Evolutionary conservation across 2,888 invertebrate species (phyloP).

Genomic region (Schizotus pectinicornis): DNA sequence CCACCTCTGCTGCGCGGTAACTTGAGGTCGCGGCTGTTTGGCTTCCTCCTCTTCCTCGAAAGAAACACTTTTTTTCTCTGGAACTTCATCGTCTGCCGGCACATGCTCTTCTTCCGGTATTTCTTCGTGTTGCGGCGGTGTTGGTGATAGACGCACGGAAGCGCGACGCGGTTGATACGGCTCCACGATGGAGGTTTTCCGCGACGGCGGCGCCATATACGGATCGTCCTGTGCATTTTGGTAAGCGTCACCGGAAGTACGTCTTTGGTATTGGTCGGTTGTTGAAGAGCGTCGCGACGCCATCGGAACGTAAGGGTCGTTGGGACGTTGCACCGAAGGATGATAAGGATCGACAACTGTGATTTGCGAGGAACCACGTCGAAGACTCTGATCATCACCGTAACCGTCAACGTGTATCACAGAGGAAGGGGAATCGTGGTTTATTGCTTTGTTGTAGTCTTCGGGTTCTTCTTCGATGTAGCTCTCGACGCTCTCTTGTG

Average conservation of each 20-base stretch:
- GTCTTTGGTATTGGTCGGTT: conserved; percentile 35
- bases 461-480: conserved; percentile 57
- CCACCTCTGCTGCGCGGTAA: conserved; percentile 91
- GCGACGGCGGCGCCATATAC: conserved; percentile 34
- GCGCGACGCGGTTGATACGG: conserved; percentile 15
- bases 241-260: conserved; percentile 36
- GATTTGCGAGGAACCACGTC: conserved; percentile 57
- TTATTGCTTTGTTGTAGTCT: conserved; percentile 52
- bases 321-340: conserved; percentile 49
- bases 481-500: conserved; percentile 61
- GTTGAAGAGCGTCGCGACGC: conserved; percentile 40
- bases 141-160: conserved; percentile 42
- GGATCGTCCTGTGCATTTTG: conserved; percentile 41
- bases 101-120: conserved; percentile 38
- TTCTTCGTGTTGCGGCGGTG: conserved; percentile 38
- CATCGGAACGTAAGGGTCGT: conserved; percentile 6
- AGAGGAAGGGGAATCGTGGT: conserved; percentile 58
- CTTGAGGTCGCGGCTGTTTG: conserved; percentile 67
- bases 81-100: conserved; percentile 38
- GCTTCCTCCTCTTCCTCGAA: conserved; percentile 65
- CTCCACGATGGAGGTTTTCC: conserved; percentile 38
- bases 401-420: conserved; percentile 58
- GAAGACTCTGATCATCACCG: conserved; percentile 48
- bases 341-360: conserved; percentile 65
- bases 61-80: conserved; percentile 56